A percentile compares a stretch with the other conserved stretches of the same genome.
Evolutionary conservation across 2,797 vertebrate species (phyloP).

Genomic region (Danionella dracula): DNA sequence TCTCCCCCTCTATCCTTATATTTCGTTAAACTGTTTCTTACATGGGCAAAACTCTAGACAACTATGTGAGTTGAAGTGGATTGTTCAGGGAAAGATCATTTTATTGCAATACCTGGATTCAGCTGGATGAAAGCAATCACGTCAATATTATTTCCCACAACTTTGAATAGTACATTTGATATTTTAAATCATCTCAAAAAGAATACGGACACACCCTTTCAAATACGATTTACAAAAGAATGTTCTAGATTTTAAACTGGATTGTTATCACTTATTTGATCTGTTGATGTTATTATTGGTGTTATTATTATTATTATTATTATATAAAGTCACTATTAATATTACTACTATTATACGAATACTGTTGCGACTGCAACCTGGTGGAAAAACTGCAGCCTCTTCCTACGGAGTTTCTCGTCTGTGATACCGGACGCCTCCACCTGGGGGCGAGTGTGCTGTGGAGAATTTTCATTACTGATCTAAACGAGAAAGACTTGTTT

Average conservation of each 20-base stretch:
- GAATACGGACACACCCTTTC: background rate
- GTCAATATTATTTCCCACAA: constrained; percentile 11
- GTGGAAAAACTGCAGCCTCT: constrained; percentile 66
- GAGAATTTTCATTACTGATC: constrained; percentile 71
- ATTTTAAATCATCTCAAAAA: constrained; percentile 51
- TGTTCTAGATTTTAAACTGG: constrained; percentile 59
- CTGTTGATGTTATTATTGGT: constrained; percentile 58
- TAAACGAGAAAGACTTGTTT: constrained; percentile 56
- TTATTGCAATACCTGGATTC: constrained; percentile 15
- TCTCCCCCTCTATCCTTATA: background rate
- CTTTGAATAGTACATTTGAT: constrained; percentile 60
- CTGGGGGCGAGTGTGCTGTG: constrained; percentile 77
- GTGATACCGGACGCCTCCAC: constrained; percentile 72
- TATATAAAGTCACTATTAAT: constrained; percentile 55
- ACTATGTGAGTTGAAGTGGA: background rate
- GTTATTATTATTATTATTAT: constrained; percentile 58
- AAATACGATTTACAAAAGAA: constrained; percentile 58
- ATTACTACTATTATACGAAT: constrained; percentile 72
- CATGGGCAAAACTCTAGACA: background rate
- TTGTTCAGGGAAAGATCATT: background rate
- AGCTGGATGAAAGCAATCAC: background rate
- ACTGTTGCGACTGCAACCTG: constrained; percentile 71
- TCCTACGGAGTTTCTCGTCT: constrained; percentile 74
- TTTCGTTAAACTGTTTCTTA: background rate
- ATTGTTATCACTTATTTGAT: constrained; percentile 70